These are phyloP conservation scores for Mesocentrotus franciscanus DNA, from an alignment of 53 echinoderm and acorn worm genomes.

Conservation along the genomic window DNA sequence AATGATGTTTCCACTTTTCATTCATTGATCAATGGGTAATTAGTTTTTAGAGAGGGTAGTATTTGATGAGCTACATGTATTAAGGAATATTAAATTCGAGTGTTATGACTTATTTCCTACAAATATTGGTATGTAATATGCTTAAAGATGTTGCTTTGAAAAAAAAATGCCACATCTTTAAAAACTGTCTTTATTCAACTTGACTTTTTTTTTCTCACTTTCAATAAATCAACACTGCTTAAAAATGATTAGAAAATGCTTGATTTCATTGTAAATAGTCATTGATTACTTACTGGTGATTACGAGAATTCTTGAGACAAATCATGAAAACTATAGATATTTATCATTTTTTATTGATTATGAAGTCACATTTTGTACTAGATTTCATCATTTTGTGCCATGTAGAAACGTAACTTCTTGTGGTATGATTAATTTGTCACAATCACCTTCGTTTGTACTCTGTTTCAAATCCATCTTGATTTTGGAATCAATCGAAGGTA, in stretches of 20 bases:
- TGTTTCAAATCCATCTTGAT: slow-evolving; percentile 18
- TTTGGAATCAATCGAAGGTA: background rate
- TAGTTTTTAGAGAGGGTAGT: background rate
- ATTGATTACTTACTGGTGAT: background rate
- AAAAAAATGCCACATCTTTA: background rate
- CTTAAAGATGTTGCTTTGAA: background rate
- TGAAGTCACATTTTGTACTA: slow-evolving; percentile 24
- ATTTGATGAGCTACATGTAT: background rate
- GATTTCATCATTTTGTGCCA: background rate
- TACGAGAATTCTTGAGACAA: background rate
- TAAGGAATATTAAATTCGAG: background rate
- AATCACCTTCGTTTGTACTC: slow-evolving; percentile 29
- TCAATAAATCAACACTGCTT: background rate
- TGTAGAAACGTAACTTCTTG: background rate
- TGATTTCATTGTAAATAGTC: slow-evolving; percentile 28
- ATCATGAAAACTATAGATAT: background rate
- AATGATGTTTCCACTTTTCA: background rate
- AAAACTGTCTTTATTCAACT: background rate
- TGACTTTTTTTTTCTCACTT: background rate
- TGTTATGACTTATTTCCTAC: background rate
- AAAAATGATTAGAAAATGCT: background rate
- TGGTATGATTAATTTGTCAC: background rate
- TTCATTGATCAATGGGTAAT: background rate
- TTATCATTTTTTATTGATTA: background rate
- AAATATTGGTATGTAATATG: background rate